Evolutionary conservation across 2,113 vertebrate genomes (phyloP).

Genomic region (Takifugu flavidus): DNA sequence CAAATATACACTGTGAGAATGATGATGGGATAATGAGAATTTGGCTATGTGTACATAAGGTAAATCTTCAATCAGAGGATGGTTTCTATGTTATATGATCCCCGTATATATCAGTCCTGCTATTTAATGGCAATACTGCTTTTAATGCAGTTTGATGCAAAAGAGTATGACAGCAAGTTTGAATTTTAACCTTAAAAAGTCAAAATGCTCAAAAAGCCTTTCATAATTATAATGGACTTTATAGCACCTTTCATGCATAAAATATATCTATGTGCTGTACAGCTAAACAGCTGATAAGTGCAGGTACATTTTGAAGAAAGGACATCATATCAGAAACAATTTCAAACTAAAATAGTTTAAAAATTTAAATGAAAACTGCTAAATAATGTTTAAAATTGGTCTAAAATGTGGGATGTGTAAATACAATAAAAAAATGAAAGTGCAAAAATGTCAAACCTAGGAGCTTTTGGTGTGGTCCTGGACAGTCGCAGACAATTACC

Average conservation of each 20-base stretch:
- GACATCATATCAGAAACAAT: background rate
- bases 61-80: slow-evolving; percentile 30
- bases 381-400: background rate
- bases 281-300: background rate
- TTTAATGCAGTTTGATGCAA: slow-evolving; percentile 39
- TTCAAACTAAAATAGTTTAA: background rate
- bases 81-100: slow-evolving; percentile 36
- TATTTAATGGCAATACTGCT: slow-evolving; percentile 41
- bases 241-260: background rate
- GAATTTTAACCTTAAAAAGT: slow-evolving; percentile 7
- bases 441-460: background rate
- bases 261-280: background rate
- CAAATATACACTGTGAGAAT: slow-evolving; percentile 45
- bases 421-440: background rate
- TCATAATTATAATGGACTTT: background rate
- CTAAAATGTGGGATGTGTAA: background rate
- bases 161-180: slow-evolving; percentile 69
- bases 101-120: slow-evolving; percentile 65
- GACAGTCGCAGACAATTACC: background rate
- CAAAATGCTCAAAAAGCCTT: background rate
- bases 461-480: background rate
- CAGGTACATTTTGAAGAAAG: background rate
- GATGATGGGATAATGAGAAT: slow-evolving; percentile 31
- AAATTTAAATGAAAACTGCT: background rate
- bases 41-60: slow-evolving; percentile 13